A percentile compares a stretch with the other conserved stretches of the same genome.
Evolutionary conservation across 1,140 invertebrate species (phyloP).

Genomic region (Bradysia coprophila): DNA sequence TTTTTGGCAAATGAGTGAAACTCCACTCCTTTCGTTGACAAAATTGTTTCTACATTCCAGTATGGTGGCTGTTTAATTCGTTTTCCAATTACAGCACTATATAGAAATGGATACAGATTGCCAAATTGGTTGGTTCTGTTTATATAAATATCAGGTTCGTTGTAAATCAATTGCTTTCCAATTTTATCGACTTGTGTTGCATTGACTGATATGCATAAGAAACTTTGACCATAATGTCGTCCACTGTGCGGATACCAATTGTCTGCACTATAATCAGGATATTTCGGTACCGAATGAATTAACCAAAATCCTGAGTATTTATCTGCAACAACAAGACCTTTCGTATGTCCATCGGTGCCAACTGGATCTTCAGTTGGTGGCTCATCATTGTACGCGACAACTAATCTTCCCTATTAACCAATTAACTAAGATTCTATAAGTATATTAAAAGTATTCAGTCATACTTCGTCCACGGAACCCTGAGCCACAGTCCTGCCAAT

Average conservation of each 20-base stretch:
- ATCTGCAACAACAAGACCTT: slow-evolving; percentile 64
- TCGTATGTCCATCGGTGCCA: slow-evolving; percentile 53
- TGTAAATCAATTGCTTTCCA: slow-evolving; percentile 52
- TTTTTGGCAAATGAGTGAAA: slow-evolving; percentile 69
- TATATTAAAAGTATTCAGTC: no score
- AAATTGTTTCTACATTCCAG: slow-evolving; percentile 33
- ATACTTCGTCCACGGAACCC: slow-evolving; percentile 31
- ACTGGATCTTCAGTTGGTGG: slow-evolving; percentile 37
- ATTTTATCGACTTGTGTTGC: slow-evolving; percentile 43
- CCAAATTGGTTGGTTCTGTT: slow-evolving; percentile 33
- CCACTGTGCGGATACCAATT: slow-evolving; percentile 63
- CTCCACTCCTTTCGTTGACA: slow-evolving; percentile 31
- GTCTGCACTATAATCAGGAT: slow-evolving; percentile 33
- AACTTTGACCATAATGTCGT: slow-evolving; percentile 60
- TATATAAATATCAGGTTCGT: slow-evolving; percentile 49
- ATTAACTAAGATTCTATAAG: no score
- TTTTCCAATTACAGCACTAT: slow-evolving; percentile 36
- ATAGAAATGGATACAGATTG: slow-evolving; percentile 31
- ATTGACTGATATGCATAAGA: slow-evolving; percentile 64
- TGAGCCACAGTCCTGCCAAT: slow-evolving; percentile 46
- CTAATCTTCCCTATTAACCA: slow-evolving; percentile 29
- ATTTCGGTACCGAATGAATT: slow-evolving; percentile 78
- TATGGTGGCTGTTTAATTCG: slow-evolving; percentile 40
- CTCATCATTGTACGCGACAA: slow-evolving; percentile 72
- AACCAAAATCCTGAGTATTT: slow-evolving; percentile 64